Evolutionary conservation across 1,140 invertebrate species (phyloP).

Genomic region (Orius laevigatus): DNA sequence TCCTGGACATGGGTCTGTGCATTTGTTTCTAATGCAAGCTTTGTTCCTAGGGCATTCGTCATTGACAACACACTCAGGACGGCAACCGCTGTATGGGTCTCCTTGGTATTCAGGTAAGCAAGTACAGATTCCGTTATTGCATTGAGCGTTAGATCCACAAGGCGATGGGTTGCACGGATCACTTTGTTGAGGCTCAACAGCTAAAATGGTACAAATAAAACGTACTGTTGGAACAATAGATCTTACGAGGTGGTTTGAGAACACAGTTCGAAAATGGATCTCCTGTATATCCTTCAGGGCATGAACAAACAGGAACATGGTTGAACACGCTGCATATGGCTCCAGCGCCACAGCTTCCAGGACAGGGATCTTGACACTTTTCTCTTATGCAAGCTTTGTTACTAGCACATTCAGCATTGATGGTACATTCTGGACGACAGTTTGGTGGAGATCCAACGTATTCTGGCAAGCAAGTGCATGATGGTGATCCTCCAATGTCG

Average conservation of each 20-base stretch:
- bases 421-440: constrained; percentile 47
- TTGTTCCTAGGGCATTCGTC: constrained; percentile 30
- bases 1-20: constrained; percentile 43
- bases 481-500: constrained; percentile 35
- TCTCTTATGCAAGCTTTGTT: constrained; percentile 49
- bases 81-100: constrained; percentile 33
- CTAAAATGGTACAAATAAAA: constrained; percentile 3
- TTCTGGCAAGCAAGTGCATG: constrained; percentile 39
- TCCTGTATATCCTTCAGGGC: constrained; percentile 33
- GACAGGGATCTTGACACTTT: constrained; percentile 53
- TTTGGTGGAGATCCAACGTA: constrained; percentile 41
- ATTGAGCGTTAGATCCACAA: constrained; percentile 43
- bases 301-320: constrained; percentile 36
- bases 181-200: constrained; percentile 10
- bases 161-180: constrained; percentile 31
- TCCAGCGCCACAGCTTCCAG: constrained; percentile 46
- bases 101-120: constrained; percentile 37
- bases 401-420: constrained; percentile 45
- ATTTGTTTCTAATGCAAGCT: constrained; percentile 35
- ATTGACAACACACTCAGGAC: constrained; percentile 33
- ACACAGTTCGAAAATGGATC: constrained; percentile 37
- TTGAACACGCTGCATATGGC: constrained; percentile 36
- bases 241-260: constrained; percentile 25
- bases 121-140: constrained; percentile 31
- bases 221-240: neutral